These are phyloP conservation scores for Hiodon tergisus DNA, from an alignment of 2,113 vertebrate species.

Conservation along the genomic window DNA sequence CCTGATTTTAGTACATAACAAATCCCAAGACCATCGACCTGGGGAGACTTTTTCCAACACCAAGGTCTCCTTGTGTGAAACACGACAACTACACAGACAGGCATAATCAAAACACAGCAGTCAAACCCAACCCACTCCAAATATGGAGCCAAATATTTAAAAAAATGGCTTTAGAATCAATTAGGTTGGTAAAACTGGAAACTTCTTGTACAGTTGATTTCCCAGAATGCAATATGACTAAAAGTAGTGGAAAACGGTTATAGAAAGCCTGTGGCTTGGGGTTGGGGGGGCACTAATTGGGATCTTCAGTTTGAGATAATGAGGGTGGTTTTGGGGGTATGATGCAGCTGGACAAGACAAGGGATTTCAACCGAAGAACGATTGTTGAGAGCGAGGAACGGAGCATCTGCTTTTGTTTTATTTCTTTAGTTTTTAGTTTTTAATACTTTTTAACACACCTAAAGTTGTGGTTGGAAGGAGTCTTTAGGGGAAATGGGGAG, in stretches of 20 bases:
- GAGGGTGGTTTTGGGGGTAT: conserved; percentile 16
- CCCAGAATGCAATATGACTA: conserved; percentile 19
- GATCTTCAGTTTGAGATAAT: conserved; percentile 25
- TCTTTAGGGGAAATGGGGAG: neutral
- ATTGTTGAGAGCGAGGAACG: neutral
- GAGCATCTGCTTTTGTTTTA: conserved; percentile 1
- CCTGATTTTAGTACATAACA: too few relatives aligned
- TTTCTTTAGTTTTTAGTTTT: conserved; percentile 14
- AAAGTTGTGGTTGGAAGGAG: neutral
- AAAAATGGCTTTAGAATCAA: too few relatives aligned
- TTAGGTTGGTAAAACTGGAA: neutral
- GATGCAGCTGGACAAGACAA: neutral
- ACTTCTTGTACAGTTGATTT: neutral
- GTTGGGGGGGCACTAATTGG: conserved; percentile 24
- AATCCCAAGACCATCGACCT: too few relatives aligned
- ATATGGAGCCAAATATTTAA: too few relatives aligned
- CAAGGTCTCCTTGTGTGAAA: too few relatives aligned
- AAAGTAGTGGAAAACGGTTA: neutral
- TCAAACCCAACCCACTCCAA: too few relatives aligned
- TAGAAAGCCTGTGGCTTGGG: conserved; percentile 20
- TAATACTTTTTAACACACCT: neutral
- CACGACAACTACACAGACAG: conserved; percentile 6
- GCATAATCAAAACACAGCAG: conserved; percentile 11
- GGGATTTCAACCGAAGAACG: neutral
- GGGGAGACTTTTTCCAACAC: too few relatives aligned